Base-by-base conservation (phyloP, 2,888 invertebrate genomes). In the Dasypolia templi region DNA sequence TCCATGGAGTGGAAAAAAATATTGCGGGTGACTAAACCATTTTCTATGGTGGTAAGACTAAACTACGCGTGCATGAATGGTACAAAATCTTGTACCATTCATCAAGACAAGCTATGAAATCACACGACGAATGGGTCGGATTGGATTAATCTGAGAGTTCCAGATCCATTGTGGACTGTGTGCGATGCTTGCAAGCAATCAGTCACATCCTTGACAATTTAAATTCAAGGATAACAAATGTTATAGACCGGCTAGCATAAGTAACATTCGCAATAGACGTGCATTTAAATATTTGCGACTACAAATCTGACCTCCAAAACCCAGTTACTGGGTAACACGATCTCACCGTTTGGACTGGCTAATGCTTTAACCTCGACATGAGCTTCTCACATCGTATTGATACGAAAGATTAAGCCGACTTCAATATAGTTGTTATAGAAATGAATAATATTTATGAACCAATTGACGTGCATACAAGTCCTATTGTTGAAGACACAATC, bases 161-260 rank as follows among this genome's bases (percentile, higher is more conserved):
- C 35, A 56, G 3, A 7, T 72, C 22, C 17, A 53, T 44, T 71
- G 32, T 32, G 14, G 14, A 26, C 19, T 42, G 62, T 22, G 62
- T n/a, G 22, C 32, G 53, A 7, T 70, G 14, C 42, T 72, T 26
- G 22, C 19, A 29, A 9, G 44, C 49, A 74, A 74, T 49, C 46
- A 74, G 46, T 29, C 4, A 75, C 17, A 74, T 74, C 73, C 73
- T 75, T 49, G 55, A 55, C 73, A 39, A 74, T 46, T 56, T 75
- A 46, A 7, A 55, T 56, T 62, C 46, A 56, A 62, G 75, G n/a
- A 75, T 55, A 72, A 72, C 44, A 5, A n/a, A n/a, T n/a, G 32
- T 44, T 22, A 9, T 1, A 29, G 3, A 72, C 14, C 14, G 9
- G n/a, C 2, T 29, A 35, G 14, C 44, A 5, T 19, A 32, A 44